Evolutionary conservation across 2,888 invertebrate genomes (phyloP), one percentile per base, ranked within the genome.

Genomic region (Ectemnius cavifrons): DNA sequence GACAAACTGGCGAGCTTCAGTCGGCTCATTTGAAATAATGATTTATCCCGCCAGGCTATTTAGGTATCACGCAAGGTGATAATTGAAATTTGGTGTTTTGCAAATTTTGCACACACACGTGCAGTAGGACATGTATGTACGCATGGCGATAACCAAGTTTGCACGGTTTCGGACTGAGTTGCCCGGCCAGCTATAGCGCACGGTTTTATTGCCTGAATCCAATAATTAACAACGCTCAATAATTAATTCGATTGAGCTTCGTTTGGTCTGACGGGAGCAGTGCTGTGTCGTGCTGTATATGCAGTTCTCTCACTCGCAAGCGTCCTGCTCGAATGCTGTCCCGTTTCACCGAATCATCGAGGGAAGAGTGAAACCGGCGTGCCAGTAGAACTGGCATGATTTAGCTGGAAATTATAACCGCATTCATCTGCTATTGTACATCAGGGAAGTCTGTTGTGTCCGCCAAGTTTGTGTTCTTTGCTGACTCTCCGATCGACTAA

Each of bases 161-260:
- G 63, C 23, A 66, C 78, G 18, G 47, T 56, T 61, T 59, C 67
- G 58, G 63, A 68, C 65, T 59, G 63, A 58, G 37, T 2, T 0
- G 2, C 3, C 23, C 23, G 3, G 23, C 52, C 61, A 23, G 68
- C 59, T 72, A 73, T 68, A 52, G 61, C 68, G 75, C 74, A 65
- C 71, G 81, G 80, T 85, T 88, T 86, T 86, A 86, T 88, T 83
- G 83, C 75, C 77, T 77, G 83, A 85, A 84, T 86, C 78, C 83
- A 79, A 83, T 85, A 85, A 87, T 88, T 86, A 87, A 87, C 86
- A 86, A 86, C 84, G 84, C 67, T 79, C 82, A 83, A 83, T 88
- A 86, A 88, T 89, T 86, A 88, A 89, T 89, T 88, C 81, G 84
- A 88, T 87, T 83, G 86, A 86, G 86, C 84, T 84, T 87, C 84